These are phyloP conservation scores for Thysanoteuthis rhombus DNA, from an alignment of 2,888 invertebrate species.

Conservation along the genomic window DNA sequence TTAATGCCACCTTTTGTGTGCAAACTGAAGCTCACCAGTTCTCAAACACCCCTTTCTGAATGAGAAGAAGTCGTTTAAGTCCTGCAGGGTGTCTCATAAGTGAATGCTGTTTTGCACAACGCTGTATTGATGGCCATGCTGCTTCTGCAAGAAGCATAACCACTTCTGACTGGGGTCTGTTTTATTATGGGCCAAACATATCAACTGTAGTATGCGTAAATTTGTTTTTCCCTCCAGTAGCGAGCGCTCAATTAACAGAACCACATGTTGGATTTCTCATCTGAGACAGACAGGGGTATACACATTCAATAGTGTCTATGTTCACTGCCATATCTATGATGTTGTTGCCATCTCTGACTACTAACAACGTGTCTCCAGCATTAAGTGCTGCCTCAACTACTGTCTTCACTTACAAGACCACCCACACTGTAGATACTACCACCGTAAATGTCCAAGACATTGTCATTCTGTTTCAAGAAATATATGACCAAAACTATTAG, in stretches of 20 bases:
- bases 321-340: background rate
- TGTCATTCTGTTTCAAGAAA: background rate
- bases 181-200: background rate
- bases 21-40: background rate
- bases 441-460: background rate
- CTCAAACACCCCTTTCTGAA: background rate
- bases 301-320: background rate
- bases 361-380: too few relatives aligned
- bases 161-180: background rate
- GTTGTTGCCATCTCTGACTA: too few relatives aligned
- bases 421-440: background rate
- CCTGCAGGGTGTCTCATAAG: background rate
- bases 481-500: too few relatives aligned
- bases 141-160: background rate
- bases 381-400: background rate
- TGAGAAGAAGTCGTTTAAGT: background rate
- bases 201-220: background rate
- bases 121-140: background rate
- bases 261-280: slow-evolving; percentile 12
- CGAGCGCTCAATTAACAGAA: background rate
- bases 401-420: background rate
- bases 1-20: background rate
- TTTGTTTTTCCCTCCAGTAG: background rate
- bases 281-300: background rate
- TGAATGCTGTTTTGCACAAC: background rate